Evolutionary conservation across 2,888 invertebrate species (phyloP).

Genomic region (Galeruca laticollis): DNA sequence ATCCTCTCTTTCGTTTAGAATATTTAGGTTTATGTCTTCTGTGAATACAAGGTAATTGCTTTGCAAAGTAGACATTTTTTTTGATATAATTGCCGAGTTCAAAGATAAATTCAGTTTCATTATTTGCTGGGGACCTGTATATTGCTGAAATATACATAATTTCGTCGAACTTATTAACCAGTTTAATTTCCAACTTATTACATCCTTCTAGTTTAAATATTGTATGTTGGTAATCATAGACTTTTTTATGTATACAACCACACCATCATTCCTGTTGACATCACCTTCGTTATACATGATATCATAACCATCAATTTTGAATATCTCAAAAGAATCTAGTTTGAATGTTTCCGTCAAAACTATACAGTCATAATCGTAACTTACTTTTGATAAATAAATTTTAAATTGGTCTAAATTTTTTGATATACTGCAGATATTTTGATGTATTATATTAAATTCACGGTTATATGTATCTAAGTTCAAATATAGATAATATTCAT

Average conservation of each 20-base stretch:
- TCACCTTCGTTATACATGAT: conserved; percentile 18
- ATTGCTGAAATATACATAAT: neutral
- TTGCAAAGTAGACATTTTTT: no score
- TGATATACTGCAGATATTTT: conserved; percentile 25
- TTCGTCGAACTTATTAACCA: neutral
- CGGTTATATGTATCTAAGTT: neutral
- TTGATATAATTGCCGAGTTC: no score
- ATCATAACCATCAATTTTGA: neutral
- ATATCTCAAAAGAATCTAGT: neutral
- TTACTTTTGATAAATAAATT: conserved; percentile 14
- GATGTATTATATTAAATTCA: conserved; percentile 16
- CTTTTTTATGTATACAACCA: conserved; percentile 16
- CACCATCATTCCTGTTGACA: conserved; percentile 24
- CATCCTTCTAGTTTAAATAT: neutral
- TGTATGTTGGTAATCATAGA: no score
- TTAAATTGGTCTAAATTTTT: conserved; percentile 30
- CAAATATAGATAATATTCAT: neutral
- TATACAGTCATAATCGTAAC: conserved; percentile 3
- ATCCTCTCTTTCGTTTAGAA: no score
- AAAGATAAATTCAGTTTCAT: no score
- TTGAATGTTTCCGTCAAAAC: conserved; percentile 17
- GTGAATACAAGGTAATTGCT: no score
- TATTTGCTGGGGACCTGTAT: no score
- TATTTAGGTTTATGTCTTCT: no score
- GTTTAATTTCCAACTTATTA: neutral